Evolutionary conservation across 2,113 vertebrate species (phyloP).

Genomic region (Archocentrus centrarchus): DNA sequence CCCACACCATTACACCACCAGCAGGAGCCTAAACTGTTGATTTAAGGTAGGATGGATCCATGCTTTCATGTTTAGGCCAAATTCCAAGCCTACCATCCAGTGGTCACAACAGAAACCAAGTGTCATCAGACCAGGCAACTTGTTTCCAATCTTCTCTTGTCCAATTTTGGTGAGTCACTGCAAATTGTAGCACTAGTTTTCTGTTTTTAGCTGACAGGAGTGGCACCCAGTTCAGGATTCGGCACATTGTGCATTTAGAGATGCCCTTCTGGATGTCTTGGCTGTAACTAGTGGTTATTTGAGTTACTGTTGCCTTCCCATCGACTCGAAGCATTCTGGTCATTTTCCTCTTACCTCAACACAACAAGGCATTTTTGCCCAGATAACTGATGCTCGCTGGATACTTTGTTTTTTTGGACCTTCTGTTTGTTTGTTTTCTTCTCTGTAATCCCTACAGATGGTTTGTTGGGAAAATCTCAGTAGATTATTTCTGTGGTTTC

Average conservation of each 20-base stretch:
- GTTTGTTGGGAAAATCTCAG: background rate
- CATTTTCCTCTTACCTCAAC: background rate
- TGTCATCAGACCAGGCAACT: background rate
- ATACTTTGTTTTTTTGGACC: background rate
- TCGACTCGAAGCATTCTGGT: background rate
- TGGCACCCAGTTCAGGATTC: background rate
- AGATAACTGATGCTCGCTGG: background rate
- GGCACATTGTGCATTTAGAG: background rate
- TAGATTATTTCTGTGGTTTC: background rate
- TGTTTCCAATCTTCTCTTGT: background rate
- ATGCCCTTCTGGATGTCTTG: background rate
- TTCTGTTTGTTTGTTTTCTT: background rate
- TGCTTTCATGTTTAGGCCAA: background rate
- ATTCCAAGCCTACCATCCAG: background rate
- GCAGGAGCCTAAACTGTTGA: no score
- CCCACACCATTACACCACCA: background rate
- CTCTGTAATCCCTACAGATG: background rate
- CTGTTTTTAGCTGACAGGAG: background rate
- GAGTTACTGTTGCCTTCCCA: background rate
- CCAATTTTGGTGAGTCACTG: background rate
- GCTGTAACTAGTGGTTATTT: background rate
- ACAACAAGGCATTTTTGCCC: background rate
- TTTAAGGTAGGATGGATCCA: no score
- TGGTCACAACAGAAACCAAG: background rate
- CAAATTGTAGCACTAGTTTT: background rate